Evolutionary conservation across 2,797 vertebrate genomes (phyloP), one percentile per base, ranked within the genome.

Genomic region (Psittacula echo): DNA sequence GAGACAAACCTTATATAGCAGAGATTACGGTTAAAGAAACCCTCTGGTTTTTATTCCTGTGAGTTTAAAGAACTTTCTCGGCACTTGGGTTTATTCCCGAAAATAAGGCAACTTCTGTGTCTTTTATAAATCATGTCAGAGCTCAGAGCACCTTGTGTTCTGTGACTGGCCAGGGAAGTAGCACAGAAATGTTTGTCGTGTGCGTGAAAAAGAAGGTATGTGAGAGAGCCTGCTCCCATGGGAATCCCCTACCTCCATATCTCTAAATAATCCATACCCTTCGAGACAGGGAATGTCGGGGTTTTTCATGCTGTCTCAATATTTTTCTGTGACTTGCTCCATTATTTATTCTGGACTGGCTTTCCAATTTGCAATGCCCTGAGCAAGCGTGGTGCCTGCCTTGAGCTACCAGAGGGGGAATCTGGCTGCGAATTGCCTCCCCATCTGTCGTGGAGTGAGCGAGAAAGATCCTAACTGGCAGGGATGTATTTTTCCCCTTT

Each of bases 391-490:
- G 75, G 90, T 85, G 92, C 84, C 88, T 0, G 90, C 93, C 92
- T 96, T 95, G 81, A 95, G 95, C 94, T 95, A 96, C 84, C 65
- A 95, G 91, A 95, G 92, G 75, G 92, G 90, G 68, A 96, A 95
- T 95, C 95, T 96, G 95, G 88, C 93, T 96, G 90, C 11, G 84
- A 92, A 91, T 93, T 96, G 90, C 91, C 88, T 95, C 90, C 84
- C 95, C 96, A 96, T 97, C 94, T 97, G 96, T 96, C 3, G 1
- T 80, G 68, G 91, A 94, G 58, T 53, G 62, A 90, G 72, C 0
- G 1, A 93, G 81, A 94, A 92, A 94, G 81, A 95, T 94, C 66
- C 0, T 4, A 92, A 95, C 90, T 93, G 96, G 81, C 96, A 95
- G 62, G 50, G 61, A 80, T 11, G 48, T 53, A 68, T 67, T 66